These are phyloP conservation scores for Formicarius rufipectus DNA, from an alignment of 2,113 vertebrate genomes.

Conservation along the genomic window DNA sequence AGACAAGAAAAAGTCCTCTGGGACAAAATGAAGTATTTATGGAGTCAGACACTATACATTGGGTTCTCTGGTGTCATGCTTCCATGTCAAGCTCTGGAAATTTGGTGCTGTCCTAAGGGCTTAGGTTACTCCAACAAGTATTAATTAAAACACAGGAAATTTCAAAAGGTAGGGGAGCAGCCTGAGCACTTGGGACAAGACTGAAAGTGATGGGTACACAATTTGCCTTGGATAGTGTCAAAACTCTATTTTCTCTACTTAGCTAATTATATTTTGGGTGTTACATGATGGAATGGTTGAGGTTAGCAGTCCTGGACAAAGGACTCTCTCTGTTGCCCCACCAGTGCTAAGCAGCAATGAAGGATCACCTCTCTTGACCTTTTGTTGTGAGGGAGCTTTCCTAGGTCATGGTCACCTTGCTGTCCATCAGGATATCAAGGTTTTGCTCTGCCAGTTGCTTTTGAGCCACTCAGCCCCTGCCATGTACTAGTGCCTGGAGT, in stretches of 20 bases:
- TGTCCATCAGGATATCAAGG: not conserved
- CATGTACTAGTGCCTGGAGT: not conserved
- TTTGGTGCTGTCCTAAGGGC: not conserved
- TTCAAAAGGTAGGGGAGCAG: not conserved
- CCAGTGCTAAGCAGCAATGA: not conserved
- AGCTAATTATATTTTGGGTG: not conserved
- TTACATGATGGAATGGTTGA: not conserved
- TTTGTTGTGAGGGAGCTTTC: not conserved
- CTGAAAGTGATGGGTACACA: accelerated
- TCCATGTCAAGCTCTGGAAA: not conserved
- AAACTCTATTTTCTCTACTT: not conserved
- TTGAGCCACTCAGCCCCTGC: not conserved
- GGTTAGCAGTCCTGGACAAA: not conserved
- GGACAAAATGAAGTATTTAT: not conserved
- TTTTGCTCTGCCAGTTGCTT: not conserved
- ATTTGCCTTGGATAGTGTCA: not conserved
- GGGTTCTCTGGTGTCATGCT: not conserved
- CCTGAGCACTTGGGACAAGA: not conserved
- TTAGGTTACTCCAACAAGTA: not conserved
- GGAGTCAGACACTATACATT: not conserved
- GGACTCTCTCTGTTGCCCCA: not conserved
- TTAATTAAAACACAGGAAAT: not conserved
- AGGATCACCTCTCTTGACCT: accelerated
- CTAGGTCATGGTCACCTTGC: not conserved
- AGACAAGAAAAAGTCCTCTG: not conserved